These are phyloP conservation scores for Myioborus melanocephalus DNA, from an alignment of 2,797 vertebrate species.

Conservation along the genomic window DNA sequence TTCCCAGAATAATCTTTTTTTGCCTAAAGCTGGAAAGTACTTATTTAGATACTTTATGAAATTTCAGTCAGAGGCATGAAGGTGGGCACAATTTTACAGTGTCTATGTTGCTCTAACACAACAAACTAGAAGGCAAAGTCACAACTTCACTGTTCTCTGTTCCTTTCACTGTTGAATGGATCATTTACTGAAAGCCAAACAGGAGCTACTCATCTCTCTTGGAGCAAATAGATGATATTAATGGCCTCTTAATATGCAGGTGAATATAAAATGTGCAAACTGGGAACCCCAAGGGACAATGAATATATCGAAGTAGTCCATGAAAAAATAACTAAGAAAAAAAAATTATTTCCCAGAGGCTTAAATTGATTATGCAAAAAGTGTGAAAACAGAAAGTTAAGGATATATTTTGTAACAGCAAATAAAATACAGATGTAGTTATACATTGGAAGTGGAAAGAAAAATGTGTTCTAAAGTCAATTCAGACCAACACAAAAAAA, in stretches of 20 bases:
- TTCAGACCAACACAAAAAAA: background rate
- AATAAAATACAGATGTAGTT: background rate
- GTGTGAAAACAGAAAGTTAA: background rate
- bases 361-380: background rate
- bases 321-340: background rate
- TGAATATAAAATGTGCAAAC: background rate
- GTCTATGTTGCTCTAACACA: background rate
- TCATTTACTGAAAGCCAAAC: background rate
- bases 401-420: background rate
- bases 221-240: constrained; percentile 2
- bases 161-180: background rate
- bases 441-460: background rate
- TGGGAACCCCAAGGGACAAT: background rate
- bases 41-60: background rate
- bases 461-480: background rate
- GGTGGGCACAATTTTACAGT: background rate
- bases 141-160: background rate
- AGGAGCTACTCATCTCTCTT: background rate
- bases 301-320: background rate
- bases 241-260: background rate
- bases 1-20: background rate
- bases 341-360: background rate
- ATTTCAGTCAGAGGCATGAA: background rate
- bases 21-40: background rate
- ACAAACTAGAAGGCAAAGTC: background rate